phyloP scores from a whole-genome alignment of 1,140 invertebrate genomes.

The Atta colombica region DNA sequence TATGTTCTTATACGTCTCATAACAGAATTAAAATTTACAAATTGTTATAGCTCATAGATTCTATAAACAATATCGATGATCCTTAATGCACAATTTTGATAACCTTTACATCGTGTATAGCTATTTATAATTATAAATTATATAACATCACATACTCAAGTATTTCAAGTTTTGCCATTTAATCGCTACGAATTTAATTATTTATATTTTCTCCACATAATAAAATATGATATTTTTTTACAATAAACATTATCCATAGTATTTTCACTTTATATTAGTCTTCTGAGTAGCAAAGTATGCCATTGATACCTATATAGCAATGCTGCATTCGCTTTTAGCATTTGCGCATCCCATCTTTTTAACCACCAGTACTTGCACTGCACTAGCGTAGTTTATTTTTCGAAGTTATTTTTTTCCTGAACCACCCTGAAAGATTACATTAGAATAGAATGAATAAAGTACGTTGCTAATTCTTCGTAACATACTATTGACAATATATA shows the following conservation, averaged over 20 bases:
- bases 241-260: slow-evolving; percentile 83
- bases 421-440: slow-evolving; percentile 82
- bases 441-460: slow-evolving; percentile 42
- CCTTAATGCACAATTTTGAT: slow-evolving; percentile 58
- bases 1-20: slow-evolving; percentile 19
- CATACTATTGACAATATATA: slow-evolving; percentile 37
- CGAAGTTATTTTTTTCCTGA: slow-evolving; percentile 85
- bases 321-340: slow-evolving; percentile 74
- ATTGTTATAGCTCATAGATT: slow-evolving; percentile 46
- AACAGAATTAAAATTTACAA: slow-evolving; percentile 68
- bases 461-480: background rate
- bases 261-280: slow-evolving; percentile 82
- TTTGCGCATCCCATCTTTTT: slow-evolving; percentile 67
- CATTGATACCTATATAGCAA: slow-evolving; percentile 75
- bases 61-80: slow-evolving; percentile 53
- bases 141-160: slow-evolving; percentile 77
- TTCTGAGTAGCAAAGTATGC: slow-evolving; percentile 82
- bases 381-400: slow-evolving; percentile 80
- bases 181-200: slow-evolving; percentile 79
- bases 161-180: slow-evolving; percentile 74
- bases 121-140: slow-evolving; percentile 74
- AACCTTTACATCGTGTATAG: slow-evolving; percentile 52
- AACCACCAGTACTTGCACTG: slow-evolving; percentile 67
- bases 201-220: slow-evolving; percentile 83
- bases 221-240: slow-evolving; percentile 84